Base-by-base conservation (phyloP, 1,140 invertebrate genomes). In the Bombus soroeensis region DNA sequence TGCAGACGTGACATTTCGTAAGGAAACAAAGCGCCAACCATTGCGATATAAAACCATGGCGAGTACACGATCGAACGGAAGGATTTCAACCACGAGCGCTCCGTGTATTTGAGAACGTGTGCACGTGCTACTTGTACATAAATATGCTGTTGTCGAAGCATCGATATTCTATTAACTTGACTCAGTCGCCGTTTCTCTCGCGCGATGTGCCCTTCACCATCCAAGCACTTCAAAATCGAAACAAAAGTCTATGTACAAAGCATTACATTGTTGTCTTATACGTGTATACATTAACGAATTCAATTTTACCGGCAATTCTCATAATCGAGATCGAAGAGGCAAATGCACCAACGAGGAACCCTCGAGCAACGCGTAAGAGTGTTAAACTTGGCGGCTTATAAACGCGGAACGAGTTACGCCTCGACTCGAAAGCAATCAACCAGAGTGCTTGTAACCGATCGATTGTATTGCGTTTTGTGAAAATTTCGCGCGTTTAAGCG, bases 111-210 rank as follows among this genome's bases (percentile, higher is more conserved):
- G 34, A 70, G 57, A n/a, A 28, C 64, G 73, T 62, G 85, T 73
- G 37, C 85, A 64, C 70, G 53, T 32, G n/a, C 81, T 34, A 70
- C 81, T 41, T 87, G 85, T 87, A 83, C 73, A 87, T 87, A 77
- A 39, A 87, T 76, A 64, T 41, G 73, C 81, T 77, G 81, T 87
- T 72, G 81, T 83, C 85, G 85, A 78, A 77, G 57, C 68, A 72
- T 71, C 68, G 85, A 83, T 83, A 87, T 83, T 81, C 84, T 75
- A 85, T 81, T 68, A 71, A 68, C 74, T 57, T 66, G 57, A 77
- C 25, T 64, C 83, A 34, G 59, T 68, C 59, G 43, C 53, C 70
- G 59, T 81, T 85, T 73, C 39, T 64, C 66, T 59, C 34, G 59
- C 71, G 71, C 84, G 83, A 12, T 80, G 84, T 32, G 84, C 70